A percentile compares a stretch with the other conserved stretches of the same genome.
phyloP scores from a whole-genome alignment of 2,113 vertebrate genomes.

The Mugil cephalus region DNA sequence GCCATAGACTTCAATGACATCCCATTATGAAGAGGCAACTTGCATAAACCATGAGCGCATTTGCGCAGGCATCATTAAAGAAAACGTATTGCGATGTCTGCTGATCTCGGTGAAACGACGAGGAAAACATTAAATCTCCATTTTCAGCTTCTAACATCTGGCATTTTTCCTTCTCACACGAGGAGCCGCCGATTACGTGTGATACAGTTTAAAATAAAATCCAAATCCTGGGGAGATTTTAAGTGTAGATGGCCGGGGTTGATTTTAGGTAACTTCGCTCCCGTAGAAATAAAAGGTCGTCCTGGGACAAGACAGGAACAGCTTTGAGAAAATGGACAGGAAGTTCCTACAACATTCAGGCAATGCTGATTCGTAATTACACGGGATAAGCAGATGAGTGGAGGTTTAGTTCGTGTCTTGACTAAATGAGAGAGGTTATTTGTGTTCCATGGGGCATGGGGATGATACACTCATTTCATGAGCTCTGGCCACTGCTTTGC shows the following conservation, averaged over 20 bases:
- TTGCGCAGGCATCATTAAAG: neutral
- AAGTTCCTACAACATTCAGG: slow-evolving; percentile 43
- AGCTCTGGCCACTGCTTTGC: slow-evolving; percentile 40
- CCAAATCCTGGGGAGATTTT: slow-evolving; percentile 32
- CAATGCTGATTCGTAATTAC: slow-evolving; percentile 66
- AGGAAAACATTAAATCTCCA: slow-evolving; percentile 3
- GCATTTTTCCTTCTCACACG: slow-evolving; percentile 15
- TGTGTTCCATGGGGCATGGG: slow-evolving; percentile 28
- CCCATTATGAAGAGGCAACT: slow-evolving; percentile 26
- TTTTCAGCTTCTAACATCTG: slow-evolving; percentile 25
- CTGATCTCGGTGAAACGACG: neutral
- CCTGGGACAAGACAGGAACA: slow-evolving; percentile 34
- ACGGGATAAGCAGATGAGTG: slow-evolving; percentile 67
- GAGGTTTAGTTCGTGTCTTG: slow-evolving; percentile 61
- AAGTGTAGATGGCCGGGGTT: slow-evolving; percentile 25
- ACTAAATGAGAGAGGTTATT: slow-evolving; percentile 67
- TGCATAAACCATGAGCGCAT: slow-evolving; percentile 20
- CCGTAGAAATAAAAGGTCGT: slow-evolving; percentile 13
- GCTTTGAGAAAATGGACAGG: slow-evolving; percentile 33
- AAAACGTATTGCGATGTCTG: slow-evolving; percentile 14
- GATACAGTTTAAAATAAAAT: slow-evolving; percentile 42
- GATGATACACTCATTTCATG: slow-evolving; percentile 62
- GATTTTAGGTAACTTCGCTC: slow-evolving; percentile 17
- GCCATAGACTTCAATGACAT: slow-evolving; percentile 20
- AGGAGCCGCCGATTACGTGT: slow-evolving; percentile 25